Conservation (phyloP, 1,140 invertebrate genomes). For the Eurosta solidaginis region DNA sequence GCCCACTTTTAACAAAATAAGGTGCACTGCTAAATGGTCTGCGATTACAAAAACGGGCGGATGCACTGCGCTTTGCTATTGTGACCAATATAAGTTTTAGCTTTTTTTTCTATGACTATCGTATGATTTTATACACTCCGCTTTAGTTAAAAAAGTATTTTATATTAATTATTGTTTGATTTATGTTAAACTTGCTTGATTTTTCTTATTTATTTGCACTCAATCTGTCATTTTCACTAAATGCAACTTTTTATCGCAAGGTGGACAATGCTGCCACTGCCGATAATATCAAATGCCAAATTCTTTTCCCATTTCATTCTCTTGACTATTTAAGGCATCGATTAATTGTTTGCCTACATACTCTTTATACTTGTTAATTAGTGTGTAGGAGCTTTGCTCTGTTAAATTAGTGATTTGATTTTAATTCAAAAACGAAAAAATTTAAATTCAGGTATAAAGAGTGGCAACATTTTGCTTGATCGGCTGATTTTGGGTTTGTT, state of each 20-base stretch:
- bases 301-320: no score
- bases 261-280: background rate
- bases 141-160: background rate
- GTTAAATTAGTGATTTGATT: no score
- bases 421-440: no score
- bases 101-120: background rate
- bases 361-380: no score
- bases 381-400: no score
- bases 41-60: background rate
- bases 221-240: constrained; percentile 8
- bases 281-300: no score
- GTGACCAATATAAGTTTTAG: background rate
- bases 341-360: no score
- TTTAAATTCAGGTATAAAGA: background rate
- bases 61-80: background rate
- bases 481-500: constrained; percentile 10
- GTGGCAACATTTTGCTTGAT: background rate
- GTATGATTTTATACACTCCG: background rate
- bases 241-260: background rate
- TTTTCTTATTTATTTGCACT: background rate
- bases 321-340: no score
- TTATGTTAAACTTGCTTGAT: background rate
- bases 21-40: background rate
- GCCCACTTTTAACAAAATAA: background rate
- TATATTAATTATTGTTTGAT: constrained; percentile 10